Percentiles rank a stretch among this genome's conserved stretches.
These are phyloP conservation scores for Rynchops niger DNA, from an alignment of 2,113 vertebrate genomes.

Conservation along the genomic window DNA sequence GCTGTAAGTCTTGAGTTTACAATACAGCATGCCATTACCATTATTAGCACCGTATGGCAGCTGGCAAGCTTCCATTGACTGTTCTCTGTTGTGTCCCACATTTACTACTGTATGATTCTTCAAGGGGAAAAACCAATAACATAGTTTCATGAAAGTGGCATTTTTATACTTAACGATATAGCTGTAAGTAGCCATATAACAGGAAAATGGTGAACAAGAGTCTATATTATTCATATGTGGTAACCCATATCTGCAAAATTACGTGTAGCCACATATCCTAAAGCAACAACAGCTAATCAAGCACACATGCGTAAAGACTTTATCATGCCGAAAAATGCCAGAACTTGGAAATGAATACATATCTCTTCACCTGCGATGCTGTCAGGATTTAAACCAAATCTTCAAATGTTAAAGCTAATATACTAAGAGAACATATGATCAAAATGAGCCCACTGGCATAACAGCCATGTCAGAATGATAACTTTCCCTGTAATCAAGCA, in stretches of 20 bases:
- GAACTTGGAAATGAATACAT: background rate
- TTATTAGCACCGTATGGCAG: background rate
- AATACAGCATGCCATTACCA: background rate
- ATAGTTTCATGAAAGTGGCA: background rate
- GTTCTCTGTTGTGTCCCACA: background rate
- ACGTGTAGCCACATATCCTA: background rate
- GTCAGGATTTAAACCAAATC: background rate
- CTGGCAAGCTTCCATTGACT: conserved; percentile 8
- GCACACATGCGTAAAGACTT: background rate
- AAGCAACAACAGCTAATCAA: background rate
- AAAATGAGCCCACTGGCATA: background rate
- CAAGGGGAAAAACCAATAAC: background rate
- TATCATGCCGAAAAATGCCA: background rate
- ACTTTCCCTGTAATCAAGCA: background rate
- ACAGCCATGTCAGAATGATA: background rate
- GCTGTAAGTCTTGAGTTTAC: background rate
- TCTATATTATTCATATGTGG: background rate
- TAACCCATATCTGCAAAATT: background rate
- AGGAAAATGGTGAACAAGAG: background rate
- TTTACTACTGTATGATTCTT: background rate
- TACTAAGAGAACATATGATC: background rate
- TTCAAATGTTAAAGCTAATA: background rate
- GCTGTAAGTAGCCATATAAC: background rate
- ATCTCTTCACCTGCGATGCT: background rate
- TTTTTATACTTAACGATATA: background rate